Evolutionary conservation across 2,797 vertebrate species (phyloP).

Genomic region (Pipistrellus kuhlii): DNA sequence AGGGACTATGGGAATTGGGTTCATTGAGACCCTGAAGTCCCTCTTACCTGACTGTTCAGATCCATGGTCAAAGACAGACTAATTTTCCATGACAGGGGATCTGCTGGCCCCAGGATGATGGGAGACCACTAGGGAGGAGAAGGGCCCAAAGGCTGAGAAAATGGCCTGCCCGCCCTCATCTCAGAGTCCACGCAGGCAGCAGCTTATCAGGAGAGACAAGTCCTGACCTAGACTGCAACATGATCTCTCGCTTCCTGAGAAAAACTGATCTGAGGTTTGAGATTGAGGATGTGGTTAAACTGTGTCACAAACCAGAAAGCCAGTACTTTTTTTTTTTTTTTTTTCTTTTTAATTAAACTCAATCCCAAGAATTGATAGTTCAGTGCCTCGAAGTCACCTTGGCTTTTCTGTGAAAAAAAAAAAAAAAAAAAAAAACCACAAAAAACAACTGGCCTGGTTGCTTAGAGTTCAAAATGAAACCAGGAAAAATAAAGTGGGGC

Average conservation of each 20-base stretch:
- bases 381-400: not conserved
- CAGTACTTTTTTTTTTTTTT: slow-evolving; percentile 22
- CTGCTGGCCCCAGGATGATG: not conserved
- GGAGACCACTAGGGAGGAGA: not conserved
- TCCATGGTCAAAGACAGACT: not conserved
- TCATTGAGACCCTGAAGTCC: not conserved
- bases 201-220: not conserved
- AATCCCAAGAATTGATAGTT: not conserved
- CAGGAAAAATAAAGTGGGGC: slow-evolving; percentile 29
- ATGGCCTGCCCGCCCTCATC: not conserved
- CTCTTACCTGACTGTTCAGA: not conserved
- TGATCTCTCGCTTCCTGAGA: not conserved
- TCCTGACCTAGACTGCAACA: not conserved
- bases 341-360: not conserved
- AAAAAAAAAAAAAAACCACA: too few relatives aligned
- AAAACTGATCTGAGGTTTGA: slow-evolving; percentile 65
- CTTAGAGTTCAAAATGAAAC: slow-evolving; percentile 30
- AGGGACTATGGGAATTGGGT: not conserved
- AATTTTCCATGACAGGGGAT: not conserved
- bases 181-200: not conserved
- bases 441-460: not conserved
- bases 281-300: slow-evolving; percentile 64
- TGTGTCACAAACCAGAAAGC: slow-evolving; percentile 47
- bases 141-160: not conserved
- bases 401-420: not conserved